Conservation (phyloP, 2,113 vertebrate species). For the Mustela nigripes region DNA sequence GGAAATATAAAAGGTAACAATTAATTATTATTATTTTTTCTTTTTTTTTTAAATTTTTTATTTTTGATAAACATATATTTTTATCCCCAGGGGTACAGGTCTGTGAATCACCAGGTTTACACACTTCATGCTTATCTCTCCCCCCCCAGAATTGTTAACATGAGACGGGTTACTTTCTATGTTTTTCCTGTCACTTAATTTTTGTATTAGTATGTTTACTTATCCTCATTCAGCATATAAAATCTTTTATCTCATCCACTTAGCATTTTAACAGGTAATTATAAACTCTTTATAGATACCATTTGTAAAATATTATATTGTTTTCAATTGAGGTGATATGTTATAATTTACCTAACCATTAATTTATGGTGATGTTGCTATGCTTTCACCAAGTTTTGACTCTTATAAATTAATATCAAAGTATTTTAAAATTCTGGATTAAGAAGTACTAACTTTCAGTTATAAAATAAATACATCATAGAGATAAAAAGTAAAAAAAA, state of each 20-base stretch:
- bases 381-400: neutral
- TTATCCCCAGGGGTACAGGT: no score
- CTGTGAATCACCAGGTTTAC: no score
- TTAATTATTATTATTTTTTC: no score
- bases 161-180: neutral
- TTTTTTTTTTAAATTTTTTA: no score
- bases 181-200: neutral
- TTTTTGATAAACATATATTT: no score
- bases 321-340: neutral
- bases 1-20: neutral
- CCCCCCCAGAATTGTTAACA: neutral
- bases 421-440: neutral
- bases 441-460: neutral
- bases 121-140: neutral
- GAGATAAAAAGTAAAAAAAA: neutral
- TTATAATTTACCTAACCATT: neutral
- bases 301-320: neutral
- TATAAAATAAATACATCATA: neutral
- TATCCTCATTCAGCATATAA: neutral
- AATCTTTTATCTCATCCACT: neutral
- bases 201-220: neutral
- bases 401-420: neutral
- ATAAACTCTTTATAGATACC: neutral
- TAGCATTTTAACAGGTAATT: slow-evolving; percentile 12
- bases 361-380: neutral